Evolutionary conservation across 1,140 invertebrate species (phyloP), one percentile per base, ranked within the genome.

Genomic region (Streblospio benedicti): DNA sequence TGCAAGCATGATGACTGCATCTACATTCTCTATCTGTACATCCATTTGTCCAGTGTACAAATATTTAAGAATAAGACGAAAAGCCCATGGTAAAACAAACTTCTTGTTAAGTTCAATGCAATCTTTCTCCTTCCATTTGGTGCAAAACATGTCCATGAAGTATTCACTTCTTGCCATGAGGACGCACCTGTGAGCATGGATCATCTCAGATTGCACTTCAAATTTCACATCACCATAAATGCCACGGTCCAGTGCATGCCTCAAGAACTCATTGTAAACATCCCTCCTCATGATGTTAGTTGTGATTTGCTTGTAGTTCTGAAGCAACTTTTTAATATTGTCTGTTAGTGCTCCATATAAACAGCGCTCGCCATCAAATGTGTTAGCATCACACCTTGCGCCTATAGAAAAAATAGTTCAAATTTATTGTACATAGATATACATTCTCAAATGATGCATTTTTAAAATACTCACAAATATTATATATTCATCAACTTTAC

Each of bases 301-400:
- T 20, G 79, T 80, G 23, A 83, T 69, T 20, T 81, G 76, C 61
- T 81, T 80, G 59, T 76, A 81, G 31, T 75, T 75, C 20, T 72
- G 67, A 6, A 83, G 67, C 4, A 81, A 56, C 54, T 75, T 77
- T 43, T 79, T 64, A 27, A 83, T 83, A 28, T 81, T 71, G 62
- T 79, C 75, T 25, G 73, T 83, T 28, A 83, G 68, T 27, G 82
- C 81, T 25, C 82, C 82, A 69, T 83, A 83, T 9, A 83, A 61
- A 70, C 82, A 83, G 30, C 82, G 66, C 67, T 83, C 82, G 1
- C 82, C 82, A 71, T 83, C 82, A 74, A 83, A 83, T 20, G 82
- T 83, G 61, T 82, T 82, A 0, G 80, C 79, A 62, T 83, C 81
- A 76, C 82, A 83, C 45, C 74, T 68, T 5, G 82, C 82, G 32